Base-by-base conservation (phyloP, 2,888 invertebrate species). In the Formica aserva region DNA sequence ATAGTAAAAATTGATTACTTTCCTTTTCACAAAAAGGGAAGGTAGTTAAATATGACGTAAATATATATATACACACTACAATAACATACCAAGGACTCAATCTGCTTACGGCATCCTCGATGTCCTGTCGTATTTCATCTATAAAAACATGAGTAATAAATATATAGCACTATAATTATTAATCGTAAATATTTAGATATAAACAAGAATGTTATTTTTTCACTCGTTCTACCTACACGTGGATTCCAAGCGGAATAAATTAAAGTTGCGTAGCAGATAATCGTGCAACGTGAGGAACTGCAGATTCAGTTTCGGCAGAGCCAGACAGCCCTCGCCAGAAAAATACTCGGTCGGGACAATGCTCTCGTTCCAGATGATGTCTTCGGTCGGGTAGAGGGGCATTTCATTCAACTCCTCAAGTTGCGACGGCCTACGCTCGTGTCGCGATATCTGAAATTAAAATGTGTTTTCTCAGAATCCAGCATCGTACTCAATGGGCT, bases 361-460 rank as follows among this genome's bases (percentile, higher is more conserved):
- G 94, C 99, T 99, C 95, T 99, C 99, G 95, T 99, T 98, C 99
- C 99, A 99, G 91, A 99, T 98, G 3, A 99, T 97, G 84, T 98
- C 97, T 94, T 99, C 99, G 0, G 99, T 99, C 0, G 99, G 99
- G 94, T 99, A 99, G 0, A 99, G 95, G 0, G 99, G 99, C 98
- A 99, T 99, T 91, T 98, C 98, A 94, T 99, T 99, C 15, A 99
- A 95, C 80, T 98, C 98, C 93, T 99, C 98, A 77, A 99, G 95
- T 93, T 99, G 99, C 0, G 99, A 99, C 52, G 97, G 97, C 72
- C 98, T 96, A 60, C 97, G 96, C 94, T 99, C 98, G 94, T 99
- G 98, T 2, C 98, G 96, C 0, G 97, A 97, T 89, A 97, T 96
- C 97, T 97, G 92, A 65, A 85, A 72, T 82, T 52, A 29, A 85